Evolutionary conservation across 2,888 invertebrate genomes (phyloP).

Genomic region (Mycalesis mineus): DNA sequence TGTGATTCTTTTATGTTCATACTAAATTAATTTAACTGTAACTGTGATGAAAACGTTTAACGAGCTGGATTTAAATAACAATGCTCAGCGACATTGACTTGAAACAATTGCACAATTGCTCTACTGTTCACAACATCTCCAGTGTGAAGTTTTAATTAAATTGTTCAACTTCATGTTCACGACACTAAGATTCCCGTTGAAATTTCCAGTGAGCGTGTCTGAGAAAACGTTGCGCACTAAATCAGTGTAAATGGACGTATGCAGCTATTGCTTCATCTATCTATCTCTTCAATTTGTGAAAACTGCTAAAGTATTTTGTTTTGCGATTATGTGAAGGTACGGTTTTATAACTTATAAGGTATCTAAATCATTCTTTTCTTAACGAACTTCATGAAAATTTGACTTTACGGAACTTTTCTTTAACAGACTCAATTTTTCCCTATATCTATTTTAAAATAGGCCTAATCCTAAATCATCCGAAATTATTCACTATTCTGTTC

Average conservation of each 20-base stretch:
- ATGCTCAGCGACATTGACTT: background rate
- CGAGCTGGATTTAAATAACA: background rate
- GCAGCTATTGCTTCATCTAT: no score
- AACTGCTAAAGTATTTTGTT: background rate
- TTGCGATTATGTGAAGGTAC: no score
- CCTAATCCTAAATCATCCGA: no score
- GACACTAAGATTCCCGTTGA: background rate
- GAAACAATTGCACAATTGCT: background rate
- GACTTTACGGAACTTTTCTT: no score
- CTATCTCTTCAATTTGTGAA: background rate
- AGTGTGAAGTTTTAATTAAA: background rate
- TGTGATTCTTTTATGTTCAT: no score
- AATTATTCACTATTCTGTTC: no score
- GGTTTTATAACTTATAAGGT: no score
- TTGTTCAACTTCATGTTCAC: background rate
- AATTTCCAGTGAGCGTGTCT: background rate
- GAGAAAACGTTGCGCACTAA: background rate
- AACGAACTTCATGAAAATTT: no score
- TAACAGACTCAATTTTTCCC: no score
- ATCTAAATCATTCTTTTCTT: no score
- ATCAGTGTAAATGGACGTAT: background rate
- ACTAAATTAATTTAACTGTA: background rate
- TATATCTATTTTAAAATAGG: no score
- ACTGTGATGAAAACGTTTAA: background rate
- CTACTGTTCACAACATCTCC: background rate